Evolutionary conservation across 1,140 invertebrate species (phyloP), one percentile per base, ranked within the genome.

Genomic region (Chionoecetes opilio): DNA sequence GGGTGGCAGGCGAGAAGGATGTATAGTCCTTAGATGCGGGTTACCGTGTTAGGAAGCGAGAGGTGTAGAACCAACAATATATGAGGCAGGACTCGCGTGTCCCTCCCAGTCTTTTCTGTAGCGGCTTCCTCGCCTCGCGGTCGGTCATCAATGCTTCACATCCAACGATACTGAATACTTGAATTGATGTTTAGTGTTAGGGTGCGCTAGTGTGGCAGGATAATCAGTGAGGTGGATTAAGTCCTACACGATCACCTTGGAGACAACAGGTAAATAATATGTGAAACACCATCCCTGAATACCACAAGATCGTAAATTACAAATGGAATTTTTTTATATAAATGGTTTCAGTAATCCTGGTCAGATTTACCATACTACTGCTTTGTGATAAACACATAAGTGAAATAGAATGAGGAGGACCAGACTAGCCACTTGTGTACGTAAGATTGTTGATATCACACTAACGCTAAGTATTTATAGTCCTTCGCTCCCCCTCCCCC

Each of bases 381-480:
- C 26, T 75, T 26, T n/a, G 63, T 21, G n/a, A 75, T 75, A 75
- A n/a, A 21, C 5, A 21, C 1, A n/a, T 75, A 11, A 11, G 8
- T 75, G n/a, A 75, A n/a, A 75, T 2, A n/a, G n/a, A n/a, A n/a
- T n/a, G n/a, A n/a, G 63, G n/a, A 75, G 21, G 63, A 26, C 21
- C 8, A n/a, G n/a, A 26, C 63, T 75, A n/a, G n/a, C 21, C 21
- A 6, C 63, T 21, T 91, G 21, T 91, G 41, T 34, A 91, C 53
- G 26, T 14, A 88, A 29, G 29, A 35, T 17, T 5, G 8, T 21
- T 91, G 63, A 75, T 34, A 75, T 91, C 46, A 38, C 84, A 91
- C 89, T 53, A 41, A 35, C 31, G 46, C 9, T 38, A 14, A 53
- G 35, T 91, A 91, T 91, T 75, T 91, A 35, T 75, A 91, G 89